A percentile compares a stretch with the other conserved stretches of the same genome.
Conservation (phyloP, 92 coral and sea anemone genomes). For the Ricordea florida region DNA sequence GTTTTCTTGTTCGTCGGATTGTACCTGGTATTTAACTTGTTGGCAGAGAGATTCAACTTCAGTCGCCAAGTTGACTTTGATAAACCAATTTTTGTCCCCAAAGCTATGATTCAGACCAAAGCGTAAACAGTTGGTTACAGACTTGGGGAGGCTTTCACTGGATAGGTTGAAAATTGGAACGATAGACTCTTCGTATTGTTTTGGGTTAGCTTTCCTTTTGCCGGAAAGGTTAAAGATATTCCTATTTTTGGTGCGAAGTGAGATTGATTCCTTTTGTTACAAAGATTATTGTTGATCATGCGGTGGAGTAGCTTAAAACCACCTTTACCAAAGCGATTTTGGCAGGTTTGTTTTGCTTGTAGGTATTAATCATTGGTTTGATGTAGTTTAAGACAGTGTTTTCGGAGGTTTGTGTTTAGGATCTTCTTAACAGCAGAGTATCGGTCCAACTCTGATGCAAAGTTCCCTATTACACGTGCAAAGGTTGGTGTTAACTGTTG, state of each 20-base stretch:
- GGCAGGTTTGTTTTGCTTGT: background rate
- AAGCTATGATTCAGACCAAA: slow-evolving; percentile 36
- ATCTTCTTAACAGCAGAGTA: slow-evolving; percentile 21
- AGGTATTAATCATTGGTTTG: background rate
- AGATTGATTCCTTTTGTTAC: slow-evolving; percentile 10
- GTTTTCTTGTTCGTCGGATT: slow-evolving; percentile 15
- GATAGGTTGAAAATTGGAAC: slow-evolving; percentile 32
- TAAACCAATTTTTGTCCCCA: slow-evolving; percentile 32
- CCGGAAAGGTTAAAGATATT: slow-evolving; percentile 18
- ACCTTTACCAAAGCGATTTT: slow-evolving; percentile 4
- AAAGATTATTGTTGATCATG: background rate
- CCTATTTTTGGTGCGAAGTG: slow-evolving; percentile 25
- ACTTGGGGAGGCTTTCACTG: background rate
- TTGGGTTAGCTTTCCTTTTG: background rate
- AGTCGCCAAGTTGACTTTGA: slow-evolving; percentile 37
- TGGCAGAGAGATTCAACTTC: slow-evolving; percentile 21
- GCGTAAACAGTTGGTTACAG: slow-evolving; percentile 18
- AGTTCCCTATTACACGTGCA: slow-evolving; percentile 13
- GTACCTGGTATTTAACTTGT: slow-evolving; percentile 15
- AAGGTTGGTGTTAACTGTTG: slow-evolving; percentile 10
- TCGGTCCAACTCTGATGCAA: slow-evolving; percentile 6
- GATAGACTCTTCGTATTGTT: background rate
- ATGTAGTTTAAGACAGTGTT: background rate
- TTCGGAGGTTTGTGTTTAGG: slow-evolving; percentile 27
- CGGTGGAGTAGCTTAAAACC: slow-evolving; percentile 16